Evolutionary conservation across 2,797 vertebrate genomes (phyloP).

Genomic region (Ataeniobius toweri): DNA sequence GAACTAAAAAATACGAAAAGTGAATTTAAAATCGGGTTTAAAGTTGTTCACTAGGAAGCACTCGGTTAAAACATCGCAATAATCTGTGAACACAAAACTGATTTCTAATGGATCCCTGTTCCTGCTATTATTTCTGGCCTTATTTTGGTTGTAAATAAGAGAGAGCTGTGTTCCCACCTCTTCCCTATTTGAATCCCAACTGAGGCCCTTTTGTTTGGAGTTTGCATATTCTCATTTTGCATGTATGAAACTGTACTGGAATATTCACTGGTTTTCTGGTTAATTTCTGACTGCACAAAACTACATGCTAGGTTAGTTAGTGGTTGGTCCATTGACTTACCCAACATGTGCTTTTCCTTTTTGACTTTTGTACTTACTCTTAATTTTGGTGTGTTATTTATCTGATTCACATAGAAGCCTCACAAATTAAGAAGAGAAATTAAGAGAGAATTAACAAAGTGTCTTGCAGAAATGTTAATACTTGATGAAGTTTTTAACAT

Average conservation of each 20-base stretch:
- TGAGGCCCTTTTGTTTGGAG: background rate
- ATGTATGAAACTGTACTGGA: background rate
- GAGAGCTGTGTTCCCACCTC: background rate
- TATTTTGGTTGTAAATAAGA: background rate
- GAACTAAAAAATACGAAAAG: background rate
- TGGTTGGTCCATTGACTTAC: background rate
- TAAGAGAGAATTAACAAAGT: no score
- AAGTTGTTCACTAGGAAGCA: background rate
- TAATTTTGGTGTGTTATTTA: background rate
- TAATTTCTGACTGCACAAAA: background rate
- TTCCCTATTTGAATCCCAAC: background rate
- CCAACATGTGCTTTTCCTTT: background rate
- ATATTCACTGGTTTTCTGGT: background rate
- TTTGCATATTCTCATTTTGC: constrained; percentile 7
- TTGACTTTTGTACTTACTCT: background rate
- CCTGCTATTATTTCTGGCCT: background rate
- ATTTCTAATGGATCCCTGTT: background rate
- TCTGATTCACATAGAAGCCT: background rate
- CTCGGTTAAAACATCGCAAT: background rate
- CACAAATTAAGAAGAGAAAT: no score
- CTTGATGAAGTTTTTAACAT: no score
- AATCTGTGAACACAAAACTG: background rate
- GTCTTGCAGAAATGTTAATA: no score
- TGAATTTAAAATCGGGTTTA: background rate
- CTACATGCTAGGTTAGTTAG: background rate